phyloP scores from a whole-genome alignment of 1,140 invertebrate genomes.

The Pomacea maculata region DNA sequence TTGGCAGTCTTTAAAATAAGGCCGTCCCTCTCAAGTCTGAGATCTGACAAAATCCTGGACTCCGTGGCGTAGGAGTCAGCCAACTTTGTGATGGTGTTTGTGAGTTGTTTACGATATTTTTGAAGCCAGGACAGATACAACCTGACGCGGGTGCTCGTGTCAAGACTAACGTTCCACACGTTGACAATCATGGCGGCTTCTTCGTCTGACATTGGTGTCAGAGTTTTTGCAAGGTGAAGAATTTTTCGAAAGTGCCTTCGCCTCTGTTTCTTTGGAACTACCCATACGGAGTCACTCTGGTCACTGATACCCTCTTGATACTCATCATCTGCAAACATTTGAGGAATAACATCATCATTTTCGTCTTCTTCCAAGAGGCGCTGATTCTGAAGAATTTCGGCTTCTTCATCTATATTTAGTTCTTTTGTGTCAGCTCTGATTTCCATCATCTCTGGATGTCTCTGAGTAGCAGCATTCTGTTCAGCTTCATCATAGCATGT shows the following conservation, averaged over 20 bases:
- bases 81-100: background rate
- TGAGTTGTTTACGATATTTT: constrained; percentile 3
- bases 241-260: background rate
- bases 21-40: constrained; percentile 17
- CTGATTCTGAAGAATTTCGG: background rate
- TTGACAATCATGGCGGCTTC: constrained; percentile 18
- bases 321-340: background rate
- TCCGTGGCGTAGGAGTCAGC: background rate
- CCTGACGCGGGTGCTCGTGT: background rate
- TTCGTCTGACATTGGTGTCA: constrained; percentile 23
- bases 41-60: background rate
- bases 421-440: background rate
- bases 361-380: background rate
- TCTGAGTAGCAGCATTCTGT: background rate
- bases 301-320: background rate
- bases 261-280: background rate
- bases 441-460: background rate
- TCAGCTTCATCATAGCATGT: no score
- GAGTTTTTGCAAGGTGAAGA: constrained; percentile 19
- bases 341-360: no score
- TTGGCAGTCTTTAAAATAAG: constrained; percentile 18
- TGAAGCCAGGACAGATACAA: constrained; percentile 10
- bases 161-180: constrained; percentile 14
- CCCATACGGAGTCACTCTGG: background rate
- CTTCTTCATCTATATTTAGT: constrained; percentile 7